Conservation (phyloP, 2,888 invertebrate genomes). For the Electrophaes corylata region DNA sequence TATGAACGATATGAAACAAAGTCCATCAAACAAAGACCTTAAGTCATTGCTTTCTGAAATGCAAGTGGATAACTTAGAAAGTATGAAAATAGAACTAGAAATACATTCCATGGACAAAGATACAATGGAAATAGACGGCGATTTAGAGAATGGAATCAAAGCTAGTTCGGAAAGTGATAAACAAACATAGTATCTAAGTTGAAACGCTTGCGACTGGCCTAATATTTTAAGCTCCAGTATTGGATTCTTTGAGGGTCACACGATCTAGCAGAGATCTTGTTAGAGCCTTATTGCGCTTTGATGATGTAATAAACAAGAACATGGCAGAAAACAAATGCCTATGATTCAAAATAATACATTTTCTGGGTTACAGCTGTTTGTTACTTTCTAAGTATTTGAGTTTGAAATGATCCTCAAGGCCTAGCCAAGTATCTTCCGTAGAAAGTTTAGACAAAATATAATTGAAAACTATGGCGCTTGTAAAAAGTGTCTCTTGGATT, state of each 20-base stretch:
- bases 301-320: too few relatives aligned
- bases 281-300: too few relatives aligned
- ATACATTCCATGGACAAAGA: slow-evolving; percentile 46
- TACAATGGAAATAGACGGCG: slow-evolving; percentile 16
- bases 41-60: not conserved
- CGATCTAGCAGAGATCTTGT: not conserved
- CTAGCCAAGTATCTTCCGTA: too few relatives aligned
- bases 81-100: slow-evolving; percentile 58
- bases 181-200: not conserved
- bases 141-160: slow-evolving; percentile 17
- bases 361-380: too few relatives aligned
- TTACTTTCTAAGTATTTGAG: too few relatives aligned
- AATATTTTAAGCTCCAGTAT: not conserved
- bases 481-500: too few relatives aligned
- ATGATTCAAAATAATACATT: too few relatives aligned
- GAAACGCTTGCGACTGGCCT: not conserved
- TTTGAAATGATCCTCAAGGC: too few relatives aligned
- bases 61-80: not conserved
- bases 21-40: not conserved
- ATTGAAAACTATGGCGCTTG: too few relatives aligned
- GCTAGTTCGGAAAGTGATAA: slow-evolving; percentile 20
- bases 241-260: not conserved
- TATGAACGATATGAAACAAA: not conserved
- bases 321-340: too few relatives aligned
- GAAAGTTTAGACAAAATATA: too few relatives aligned